phyloP scores from a whole-genome alignment of 2,113 vertebrate species.

The Ivindomyrus marchei region DNA sequence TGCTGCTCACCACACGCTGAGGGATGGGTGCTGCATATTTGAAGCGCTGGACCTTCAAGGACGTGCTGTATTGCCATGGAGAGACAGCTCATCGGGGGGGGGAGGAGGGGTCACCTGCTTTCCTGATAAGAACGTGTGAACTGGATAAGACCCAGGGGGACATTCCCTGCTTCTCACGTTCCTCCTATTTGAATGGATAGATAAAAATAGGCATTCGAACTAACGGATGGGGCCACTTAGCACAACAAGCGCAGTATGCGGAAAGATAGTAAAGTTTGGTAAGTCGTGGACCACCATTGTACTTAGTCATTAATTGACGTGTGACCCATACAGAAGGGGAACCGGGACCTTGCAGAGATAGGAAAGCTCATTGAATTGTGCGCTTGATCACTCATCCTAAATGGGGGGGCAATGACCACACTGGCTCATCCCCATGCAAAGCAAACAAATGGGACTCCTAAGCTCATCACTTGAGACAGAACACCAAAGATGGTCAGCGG shows the following conservation, averaged over 20 bases:
- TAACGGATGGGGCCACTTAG: conserved; percentile 26
- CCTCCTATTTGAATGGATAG: conserved; percentile 36
- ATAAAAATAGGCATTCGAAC: conserved; percentile 29
- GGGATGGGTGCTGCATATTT: not conserved
- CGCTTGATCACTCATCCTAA: not conserved
- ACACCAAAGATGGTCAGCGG: conserved; percentile 18
- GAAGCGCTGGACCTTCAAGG: not conserved
- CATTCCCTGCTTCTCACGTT: conserved; percentile 23
- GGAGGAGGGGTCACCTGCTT: conserved; percentile 8
- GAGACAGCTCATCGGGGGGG: conserved; percentile 23
- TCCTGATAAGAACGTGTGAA: conserved; percentile 34
- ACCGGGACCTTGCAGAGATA: not conserved
- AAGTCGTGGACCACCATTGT: not conserved
- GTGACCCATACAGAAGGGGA: not conserved
- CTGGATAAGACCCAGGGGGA: conserved; percentile 41
- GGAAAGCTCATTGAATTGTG: not conserved
- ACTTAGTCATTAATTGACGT: not conserved
- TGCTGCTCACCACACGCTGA: not conserved
- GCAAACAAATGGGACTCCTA: not conserved
- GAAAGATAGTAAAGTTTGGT: not conserved
- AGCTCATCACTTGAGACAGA: not conserved
- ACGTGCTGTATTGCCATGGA: conserved; percentile 12
- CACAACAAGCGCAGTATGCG: not conserved
- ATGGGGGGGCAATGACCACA: not conserved
- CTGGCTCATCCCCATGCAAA: not conserved